Percentiles rank a stretch among this genome's conserved stretches.
These are phyloP conservation scores for Drosophila nannoptera DNA, from an alignment of 1,140 invertebrate species.

Conservation along the genomic window DNA sequence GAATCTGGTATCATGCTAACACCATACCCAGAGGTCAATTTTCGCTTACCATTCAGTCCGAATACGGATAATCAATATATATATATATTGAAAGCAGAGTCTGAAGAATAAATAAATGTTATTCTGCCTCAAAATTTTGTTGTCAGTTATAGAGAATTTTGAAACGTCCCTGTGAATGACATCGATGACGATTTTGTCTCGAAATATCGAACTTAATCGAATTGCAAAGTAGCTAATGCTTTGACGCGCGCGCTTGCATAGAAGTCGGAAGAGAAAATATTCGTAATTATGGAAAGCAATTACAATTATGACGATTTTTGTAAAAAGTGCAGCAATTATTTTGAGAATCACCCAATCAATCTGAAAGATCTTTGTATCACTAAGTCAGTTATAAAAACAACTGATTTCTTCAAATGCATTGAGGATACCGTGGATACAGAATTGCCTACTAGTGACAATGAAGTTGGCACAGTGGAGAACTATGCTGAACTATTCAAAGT, in stretches of 20 bases:
- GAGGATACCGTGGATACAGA: slow-evolving; percentile 44
- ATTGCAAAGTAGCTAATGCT: neutral
- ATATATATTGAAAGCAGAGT: neutral
- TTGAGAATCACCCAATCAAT: slow-evolving; percentile 26
- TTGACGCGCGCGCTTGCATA: slow-evolving; percentile 8
- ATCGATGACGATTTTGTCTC: neutral
- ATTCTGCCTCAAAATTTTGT: neutral
- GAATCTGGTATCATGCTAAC: slow-evolving; percentile 96
- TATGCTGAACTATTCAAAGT: slow-evolving; percentile 61
- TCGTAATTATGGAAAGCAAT: slow-evolving; percentile 32
- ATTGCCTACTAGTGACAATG: slow-evolving; percentile 29
- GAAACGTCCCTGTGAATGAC: neutral
- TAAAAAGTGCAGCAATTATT: slow-evolving; percentile 35
- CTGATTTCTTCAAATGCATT: slow-evolving; percentile 43
- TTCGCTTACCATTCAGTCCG: slow-evolving; percentile 94
- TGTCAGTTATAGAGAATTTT: neutral
- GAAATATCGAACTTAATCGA: slow-evolving; percentile 1
- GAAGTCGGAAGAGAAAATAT: neutral
- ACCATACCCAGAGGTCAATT: slow-evolving; percentile 89
- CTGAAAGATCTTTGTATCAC: slow-evolving; percentile 51
- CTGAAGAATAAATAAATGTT: slow-evolving; percentile 14
- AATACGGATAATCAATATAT: slow-evolving; percentile 86
- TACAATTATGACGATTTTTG: slow-evolving; percentile 52
- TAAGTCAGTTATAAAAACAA: slow-evolving; percentile 54
- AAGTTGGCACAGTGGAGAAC: slow-evolving; percentile 39